These are phyloP conservation scores for Cygnus atratus DNA, from an alignment of 2,113 vertebrate genomes.

Conservation along the genomic window DNA sequence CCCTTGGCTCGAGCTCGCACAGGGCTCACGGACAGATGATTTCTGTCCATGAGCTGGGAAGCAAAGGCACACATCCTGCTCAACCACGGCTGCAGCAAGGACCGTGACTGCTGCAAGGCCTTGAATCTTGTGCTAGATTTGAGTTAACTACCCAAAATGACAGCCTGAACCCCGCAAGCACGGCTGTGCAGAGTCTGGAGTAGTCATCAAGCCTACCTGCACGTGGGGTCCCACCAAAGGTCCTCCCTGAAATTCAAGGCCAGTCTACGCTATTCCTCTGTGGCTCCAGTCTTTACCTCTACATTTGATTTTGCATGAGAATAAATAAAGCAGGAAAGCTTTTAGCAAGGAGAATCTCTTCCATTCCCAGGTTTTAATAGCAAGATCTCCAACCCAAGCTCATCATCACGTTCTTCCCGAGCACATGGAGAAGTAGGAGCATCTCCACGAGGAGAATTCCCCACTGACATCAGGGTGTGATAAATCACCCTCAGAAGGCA, in stretches of 20 bases:
- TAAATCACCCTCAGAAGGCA: background rate
- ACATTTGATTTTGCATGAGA: background rate
- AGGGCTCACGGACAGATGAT: background rate
- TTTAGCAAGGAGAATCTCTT: background rate
- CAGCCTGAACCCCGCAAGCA: background rate
- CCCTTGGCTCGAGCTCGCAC: background rate
- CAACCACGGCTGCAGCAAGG: background rate
- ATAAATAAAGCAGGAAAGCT: background rate
- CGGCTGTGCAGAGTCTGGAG: background rate
- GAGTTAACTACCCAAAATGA: background rate
- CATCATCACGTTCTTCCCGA: background rate
- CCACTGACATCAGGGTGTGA: accelerated
- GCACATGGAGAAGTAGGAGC: background rate
- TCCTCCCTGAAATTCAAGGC: background rate
- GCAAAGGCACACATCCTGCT: background rate
- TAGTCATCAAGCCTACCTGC: background rate
- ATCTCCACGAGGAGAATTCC: background rate
- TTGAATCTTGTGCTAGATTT: background rate
- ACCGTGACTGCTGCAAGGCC: accelerated
- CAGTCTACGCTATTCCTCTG: no score
- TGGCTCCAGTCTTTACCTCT: background rate
- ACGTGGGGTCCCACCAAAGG: background rate
- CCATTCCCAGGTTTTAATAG: background rate
- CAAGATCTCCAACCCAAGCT: background rate
- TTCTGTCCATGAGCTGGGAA: background rate